These are phyloP conservation scores for Smittia aterrima DNA, from an alignment of 2,888 invertebrate genomes.

Conservation along the genomic window DNA sequence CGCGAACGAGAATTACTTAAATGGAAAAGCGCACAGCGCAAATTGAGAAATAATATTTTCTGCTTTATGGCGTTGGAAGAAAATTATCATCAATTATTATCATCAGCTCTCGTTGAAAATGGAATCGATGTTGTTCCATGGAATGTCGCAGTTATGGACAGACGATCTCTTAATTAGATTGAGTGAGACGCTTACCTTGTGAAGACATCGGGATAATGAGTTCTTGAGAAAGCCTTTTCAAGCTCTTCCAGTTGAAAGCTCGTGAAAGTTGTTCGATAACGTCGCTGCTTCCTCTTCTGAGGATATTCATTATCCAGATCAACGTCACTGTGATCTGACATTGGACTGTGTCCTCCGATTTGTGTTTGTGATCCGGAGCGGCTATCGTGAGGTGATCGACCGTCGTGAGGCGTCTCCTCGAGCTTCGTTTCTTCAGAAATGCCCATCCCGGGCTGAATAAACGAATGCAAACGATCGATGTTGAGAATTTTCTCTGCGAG, in stretches of 20 bases:
- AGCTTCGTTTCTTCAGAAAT: slow-evolving; percentile 56
- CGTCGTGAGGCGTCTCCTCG: slow-evolving; percentile 55
- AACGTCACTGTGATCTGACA: slow-evolving; percentile 65
- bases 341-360: slow-evolving; percentile 53
- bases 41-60: not conserved
- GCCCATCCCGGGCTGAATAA: slow-evolving; percentile 49
- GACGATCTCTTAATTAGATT: slow-evolving; percentile 4
- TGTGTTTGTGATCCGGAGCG: slow-evolving; percentile 55
- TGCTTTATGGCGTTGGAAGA: not conserved
- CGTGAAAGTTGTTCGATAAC: slow-evolving; percentile 90
- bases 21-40: not conserved
- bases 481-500: slow-evolving; percentile 29
- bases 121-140: not conserved
- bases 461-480: slow-evolving; percentile 39
- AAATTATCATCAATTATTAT: slow-evolving; percentile 6
- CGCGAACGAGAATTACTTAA: not conserved
- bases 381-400: slow-evolving; percentile 54
- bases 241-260: slow-evolving; percentile 93
- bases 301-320: slow-evolving; percentile 69
- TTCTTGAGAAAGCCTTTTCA: slow-evolving; percentile 95
- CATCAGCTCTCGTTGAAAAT: not conserved
- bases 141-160: not conserved
- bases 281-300: slow-evolving; percentile 84
- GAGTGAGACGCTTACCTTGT: slow-evolving; percentile 68
- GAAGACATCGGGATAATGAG: slow-evolving; percentile 97